Percentiles rank a stretch among this genome's conserved stretches.
These are phyloP conservation scores for Pseudochirops cupreus DNA, from an alignment of 2,797 vertebrate species.

Conservation along the genomic window DNA sequence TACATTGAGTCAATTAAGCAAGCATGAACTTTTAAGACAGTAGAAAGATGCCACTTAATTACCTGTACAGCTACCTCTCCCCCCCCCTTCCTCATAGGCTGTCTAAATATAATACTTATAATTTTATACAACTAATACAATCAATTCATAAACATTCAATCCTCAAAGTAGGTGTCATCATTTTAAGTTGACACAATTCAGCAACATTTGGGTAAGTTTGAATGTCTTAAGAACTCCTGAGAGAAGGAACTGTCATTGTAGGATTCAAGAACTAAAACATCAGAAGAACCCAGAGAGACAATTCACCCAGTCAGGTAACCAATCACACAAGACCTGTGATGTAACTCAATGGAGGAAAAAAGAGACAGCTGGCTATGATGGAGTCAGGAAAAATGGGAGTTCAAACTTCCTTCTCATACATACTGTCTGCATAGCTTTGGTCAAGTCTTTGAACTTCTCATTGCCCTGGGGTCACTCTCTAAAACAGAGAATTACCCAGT, in stretches of 20 bases:
- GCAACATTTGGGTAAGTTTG: background rate
- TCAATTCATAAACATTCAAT: constrained; percentile 22
- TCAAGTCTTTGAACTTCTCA: background rate
- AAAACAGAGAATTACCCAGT: background rate
- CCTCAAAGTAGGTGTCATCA: constrained; percentile 49
- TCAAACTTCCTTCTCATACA: background rate
- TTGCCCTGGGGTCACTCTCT: background rate
- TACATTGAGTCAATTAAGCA: constrained; percentile 46
- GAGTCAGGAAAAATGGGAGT: background rate
- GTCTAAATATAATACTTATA: background rate
- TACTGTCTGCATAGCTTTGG: background rate
- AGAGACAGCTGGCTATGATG: background rate
- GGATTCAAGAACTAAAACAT: background rate
- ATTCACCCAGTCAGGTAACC: background rate
- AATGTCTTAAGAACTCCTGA: background rate
- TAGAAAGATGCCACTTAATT: constrained; percentile 37
- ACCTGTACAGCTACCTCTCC: background rate
- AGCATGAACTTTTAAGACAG: constrained; percentile 40
- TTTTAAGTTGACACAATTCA: background rate
- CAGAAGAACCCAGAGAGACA: background rate
- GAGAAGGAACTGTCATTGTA: background rate
- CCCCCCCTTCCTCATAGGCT: background rate
- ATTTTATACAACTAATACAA: constrained; percentile 10
- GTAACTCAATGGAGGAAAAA: background rate
- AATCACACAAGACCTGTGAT: background rate